A percentile compares a stretch with the other conserved stretches of the same genome.
Conservation (phyloP, 2,797 vertebrate genomes). For the Anguilla obscura region DNA sequence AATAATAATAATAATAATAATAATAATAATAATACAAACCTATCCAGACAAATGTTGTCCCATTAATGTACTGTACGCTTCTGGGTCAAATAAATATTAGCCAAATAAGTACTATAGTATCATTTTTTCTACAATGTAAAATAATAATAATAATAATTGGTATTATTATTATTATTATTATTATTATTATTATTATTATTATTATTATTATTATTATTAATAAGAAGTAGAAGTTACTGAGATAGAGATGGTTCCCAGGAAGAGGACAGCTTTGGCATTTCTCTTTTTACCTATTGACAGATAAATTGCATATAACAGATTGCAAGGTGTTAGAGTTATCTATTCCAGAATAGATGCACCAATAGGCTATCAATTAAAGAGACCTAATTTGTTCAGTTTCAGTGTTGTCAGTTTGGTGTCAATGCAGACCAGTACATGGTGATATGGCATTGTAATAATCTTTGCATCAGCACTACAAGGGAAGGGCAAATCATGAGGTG, state of each 20-base stretch:
- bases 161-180: no score
- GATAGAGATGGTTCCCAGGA: neutral
- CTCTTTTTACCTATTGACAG: conserved; percentile 42
- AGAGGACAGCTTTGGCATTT: neutral
- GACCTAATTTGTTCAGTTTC: conserved; percentile 59
- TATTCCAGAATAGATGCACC: conserved; percentile 70
- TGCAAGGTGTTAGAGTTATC: conserved; percentile 60
- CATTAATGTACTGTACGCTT: no score
- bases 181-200: no score
- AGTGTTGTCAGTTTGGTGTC: conserved; percentile 68
- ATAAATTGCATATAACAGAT: conserved; percentile 63
- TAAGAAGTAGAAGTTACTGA: neutral
- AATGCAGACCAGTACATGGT: conserved; percentile 49
- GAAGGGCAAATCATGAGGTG: conserved; percentile 23
- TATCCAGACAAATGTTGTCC: no score
- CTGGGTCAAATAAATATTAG: no score
- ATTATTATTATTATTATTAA: no score
- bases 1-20: no score
- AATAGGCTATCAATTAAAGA: conserved; percentile 79
- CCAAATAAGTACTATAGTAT: no score
- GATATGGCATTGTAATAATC: conserved; percentile 66
- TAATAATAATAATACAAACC: neutral
- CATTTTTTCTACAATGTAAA: no score
- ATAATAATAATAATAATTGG: no score
- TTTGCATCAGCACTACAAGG: conserved; percentile 43